phyloP scores from a whole-genome alignment of 1,140 invertebrate genomes.

The Heliconius hewitsoni region DNA sequence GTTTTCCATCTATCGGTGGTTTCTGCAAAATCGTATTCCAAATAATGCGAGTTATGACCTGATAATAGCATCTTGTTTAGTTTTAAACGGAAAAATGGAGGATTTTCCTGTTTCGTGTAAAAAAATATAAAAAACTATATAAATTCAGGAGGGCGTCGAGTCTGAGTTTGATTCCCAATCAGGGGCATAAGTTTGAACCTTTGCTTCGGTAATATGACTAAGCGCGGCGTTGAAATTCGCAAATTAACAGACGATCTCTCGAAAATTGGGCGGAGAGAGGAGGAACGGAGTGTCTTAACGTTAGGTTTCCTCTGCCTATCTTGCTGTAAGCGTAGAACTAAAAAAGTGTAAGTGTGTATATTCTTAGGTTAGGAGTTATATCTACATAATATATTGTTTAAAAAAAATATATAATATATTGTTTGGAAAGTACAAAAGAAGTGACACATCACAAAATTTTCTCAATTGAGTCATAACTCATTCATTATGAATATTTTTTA shows the following conservation, averaged over 20 bases:
- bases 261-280: too few species aligned
- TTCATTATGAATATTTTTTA: too few species aligned
- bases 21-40: conserved; percentile 62
- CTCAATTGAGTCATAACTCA: too few species aligned
- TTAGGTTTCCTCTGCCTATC: too few species aligned
- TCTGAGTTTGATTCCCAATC: not conserved
- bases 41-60: conserved; percentile 53
- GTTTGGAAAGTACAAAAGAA: too few species aligned
- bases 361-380: too few species aligned
- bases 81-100: not conserved
- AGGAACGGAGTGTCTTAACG: too few species aligned
- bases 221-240: not conserved
- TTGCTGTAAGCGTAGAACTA: too few species aligned
- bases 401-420: too few species aligned
- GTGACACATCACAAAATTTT: too few species aligned
- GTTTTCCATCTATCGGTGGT: conserved; percentile 57
- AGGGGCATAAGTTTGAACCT: not conserved
- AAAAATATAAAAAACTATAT: not conserved
- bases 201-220: not conserved
- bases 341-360: too few species aligned
- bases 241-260: not conserved
- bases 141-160: not conserved
- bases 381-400: too few species aligned
- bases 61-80: conserved; percentile 10
- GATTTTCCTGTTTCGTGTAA: not conserved